Percentiles rank a stretch among this genome's conserved stretches.
Conservation (phyloP, 2,797 vertebrate genomes). For the Astyanax mexicanus region DNA sequence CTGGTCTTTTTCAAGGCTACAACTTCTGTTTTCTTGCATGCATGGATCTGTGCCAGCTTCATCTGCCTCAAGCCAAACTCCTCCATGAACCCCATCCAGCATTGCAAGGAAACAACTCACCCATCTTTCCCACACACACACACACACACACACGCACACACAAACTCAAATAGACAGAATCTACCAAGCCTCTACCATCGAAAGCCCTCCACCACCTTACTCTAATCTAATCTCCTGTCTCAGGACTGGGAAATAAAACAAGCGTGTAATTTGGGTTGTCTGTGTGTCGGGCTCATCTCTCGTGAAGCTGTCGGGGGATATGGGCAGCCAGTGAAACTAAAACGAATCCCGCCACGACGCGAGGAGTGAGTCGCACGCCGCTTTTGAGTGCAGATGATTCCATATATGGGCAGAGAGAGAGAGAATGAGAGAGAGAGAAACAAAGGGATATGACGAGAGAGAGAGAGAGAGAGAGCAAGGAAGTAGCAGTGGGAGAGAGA, state of each 20-base stretch:
- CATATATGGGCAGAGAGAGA: slow-evolving; percentile 44
- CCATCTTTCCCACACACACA: slow-evolving; percentile 23
- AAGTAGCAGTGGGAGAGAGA: slow-evolving; percentile 6
- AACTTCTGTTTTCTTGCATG: slow-evolving; percentile 53
- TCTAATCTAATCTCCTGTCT: slow-evolving; percentile 48
- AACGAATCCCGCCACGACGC: slow-evolving; percentile 51
- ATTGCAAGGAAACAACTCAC: slow-evolving; percentile 48
- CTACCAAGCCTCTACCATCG: slow-evolving; percentile 30
- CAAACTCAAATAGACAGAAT: not conserved
- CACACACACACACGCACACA: slow-evolving; percentile 12
- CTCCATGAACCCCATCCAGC: slow-evolving; percentile 61
- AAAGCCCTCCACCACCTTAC: slow-evolving; percentile 24
- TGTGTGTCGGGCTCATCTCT: slow-evolving; percentile 57
- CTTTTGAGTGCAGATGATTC: slow-evolving; percentile 50
- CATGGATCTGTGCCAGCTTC: slow-evolving; percentile 60
- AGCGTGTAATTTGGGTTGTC: slow-evolving; percentile 50
- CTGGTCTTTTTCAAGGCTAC: slow-evolving; percentile 29
- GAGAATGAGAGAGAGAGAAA: not conserved
- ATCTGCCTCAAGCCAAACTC: slow-evolving; percentile 65
- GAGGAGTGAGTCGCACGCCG: slow-evolving; percentile 55
- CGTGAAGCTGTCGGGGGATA: slow-evolving; percentile 56
- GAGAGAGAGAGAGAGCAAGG: slow-evolving; percentile 3
- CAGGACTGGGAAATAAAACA: slow-evolving; percentile 43
- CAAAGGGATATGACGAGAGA: not conserved
- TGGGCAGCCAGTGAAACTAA: slow-evolving; percentile 16